Evolutionary conservation across 2,888 invertebrate genomes (phyloP), one percentile per base, ranked within the genome.

Genomic region (Nycteola revayana): DNA sequence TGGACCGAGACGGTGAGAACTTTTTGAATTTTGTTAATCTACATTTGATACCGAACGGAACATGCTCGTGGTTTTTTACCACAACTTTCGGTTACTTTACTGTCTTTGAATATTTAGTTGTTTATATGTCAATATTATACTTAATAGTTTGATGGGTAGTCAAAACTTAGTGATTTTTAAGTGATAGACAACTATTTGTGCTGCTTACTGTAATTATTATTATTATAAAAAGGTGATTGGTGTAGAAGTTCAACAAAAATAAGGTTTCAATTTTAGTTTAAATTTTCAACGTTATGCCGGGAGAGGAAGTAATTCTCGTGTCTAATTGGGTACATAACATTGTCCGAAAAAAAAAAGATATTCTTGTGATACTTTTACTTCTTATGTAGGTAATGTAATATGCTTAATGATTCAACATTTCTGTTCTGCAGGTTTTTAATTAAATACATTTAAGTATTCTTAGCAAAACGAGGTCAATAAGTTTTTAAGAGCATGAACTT

Each of bases 1-100:
- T 80, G 75, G 67, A 81, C 77, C 87, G 80, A 65, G 71, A 75
- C 88, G 79, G 76, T 88, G 87, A 83, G 88, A 88, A 88, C 79
- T 65, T 76, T 78, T 79, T 42, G 63, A 73, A 73, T 75, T 75
- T 72, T 61, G 72, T 74, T 77, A 75, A 74, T 78, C 77, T 82
- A 76, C 73, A 81, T 83, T 79, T 78, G 81, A 82, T 80, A 76
- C 73, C 68, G 60, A 73, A 69, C 75, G 75, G 74, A 77, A 68
- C 66, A 68, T 35, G 60, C 47, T 56, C 49, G 77, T 69, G 78
- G 77, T 74, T 75, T 53, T 54, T 46, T 57, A 66, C 75, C 74
- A 45, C 75, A 70, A 67, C 56, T 56, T 63, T 57, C 53, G 55
- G 49, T 60, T 60, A 37, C 49, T 60, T 60, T 57, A 64, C 48